phyloP scores from a whole-genome alignment of 1,140 invertebrate genomes.

The Geopemphigus sp. region DNA sequence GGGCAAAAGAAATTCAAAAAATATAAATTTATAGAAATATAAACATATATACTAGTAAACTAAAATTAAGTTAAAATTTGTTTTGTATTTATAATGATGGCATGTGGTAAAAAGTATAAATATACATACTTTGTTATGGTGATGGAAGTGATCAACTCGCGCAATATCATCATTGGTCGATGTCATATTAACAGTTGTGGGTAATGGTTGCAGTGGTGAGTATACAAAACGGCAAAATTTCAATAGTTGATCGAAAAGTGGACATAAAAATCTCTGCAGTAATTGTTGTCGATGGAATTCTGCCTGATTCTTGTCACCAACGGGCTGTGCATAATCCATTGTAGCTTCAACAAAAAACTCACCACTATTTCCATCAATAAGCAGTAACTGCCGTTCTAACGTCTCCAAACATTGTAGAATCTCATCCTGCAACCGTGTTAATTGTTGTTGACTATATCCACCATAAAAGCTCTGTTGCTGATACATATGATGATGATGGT shows the following conservation, averaged over 20 bases:
- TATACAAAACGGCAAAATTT: constrained; percentile 60
- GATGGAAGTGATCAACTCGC: neutral
- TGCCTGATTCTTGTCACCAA: neutral
- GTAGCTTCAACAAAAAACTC: neutral
- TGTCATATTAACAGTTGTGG: no score
- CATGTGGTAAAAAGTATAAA: no score
- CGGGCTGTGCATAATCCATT: neutral
- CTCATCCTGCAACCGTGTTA: constrained; percentile 81
- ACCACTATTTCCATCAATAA: constrained; percentile 54
- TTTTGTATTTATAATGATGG: no score
- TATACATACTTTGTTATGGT: constrained; percentile 30
- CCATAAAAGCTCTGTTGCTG: constrained; percentile 68
- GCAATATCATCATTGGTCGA: neutral
- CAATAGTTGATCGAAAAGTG: constrained; percentile 77
- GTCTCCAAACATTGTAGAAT: constrained; percentile 77
- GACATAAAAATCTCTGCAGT: constrained; percentile 66
- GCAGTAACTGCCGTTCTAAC: constrained; percentile 65
- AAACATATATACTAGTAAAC: constrained; percentile 55
- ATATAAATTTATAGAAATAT: neutral
- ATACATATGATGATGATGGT: neutral
- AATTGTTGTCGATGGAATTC: neutral
- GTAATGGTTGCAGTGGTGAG: neutral
- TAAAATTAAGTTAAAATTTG: no score
- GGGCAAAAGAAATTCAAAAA: no score
- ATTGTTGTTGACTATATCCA: constrained; percentile 47